These are phyloP conservation scores for Pangasius macronema DNA, from an alignment of 2,797 vertebrate genomes.

Conservation along the genomic window DNA sequence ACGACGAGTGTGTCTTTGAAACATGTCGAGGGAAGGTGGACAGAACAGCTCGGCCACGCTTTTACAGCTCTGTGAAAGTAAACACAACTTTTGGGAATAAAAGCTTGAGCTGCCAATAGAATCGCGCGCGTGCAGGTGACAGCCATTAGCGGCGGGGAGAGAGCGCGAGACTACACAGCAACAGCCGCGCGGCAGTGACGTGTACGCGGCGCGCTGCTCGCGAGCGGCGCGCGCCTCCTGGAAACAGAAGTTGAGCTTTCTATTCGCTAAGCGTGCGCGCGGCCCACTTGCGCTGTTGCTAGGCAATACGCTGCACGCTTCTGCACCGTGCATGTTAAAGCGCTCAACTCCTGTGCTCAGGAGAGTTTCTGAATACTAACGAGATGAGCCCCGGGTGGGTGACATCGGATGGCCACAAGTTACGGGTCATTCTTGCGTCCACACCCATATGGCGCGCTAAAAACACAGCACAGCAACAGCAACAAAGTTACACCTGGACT, in stretches of 20 bases:
- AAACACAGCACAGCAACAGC: background rate
- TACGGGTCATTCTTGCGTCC: conserved; percentile 37
- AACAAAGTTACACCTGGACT: conserved; percentile 17
- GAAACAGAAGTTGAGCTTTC: conserved; percentile 82
- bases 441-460: conserved; percentile 3
- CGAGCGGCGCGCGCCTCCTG: conserved; percentile 81
- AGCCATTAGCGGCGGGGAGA: conserved; percentile 65
- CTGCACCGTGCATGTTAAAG: conserved; percentile 63
- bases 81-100: conserved; percentile 56
- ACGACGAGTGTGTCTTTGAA: conserved; percentile 19
- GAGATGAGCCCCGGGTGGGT: conserved; percentile 48
- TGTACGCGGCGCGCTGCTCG: conserved; percentile 72
- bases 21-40: conserved; percentile 11
- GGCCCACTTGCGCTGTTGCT: conserved; percentile 81
- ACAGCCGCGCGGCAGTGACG: conserved; percentile 83
- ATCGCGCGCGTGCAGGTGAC: conserved; percentile 53
- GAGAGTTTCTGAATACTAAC: conserved; percentile 55
- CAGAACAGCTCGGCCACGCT: conserved; percentile 14
- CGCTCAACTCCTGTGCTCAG: conserved; percentile 39
- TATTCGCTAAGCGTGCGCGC: conserved; percentile 76
- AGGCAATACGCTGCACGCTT: conserved; percentile 75
- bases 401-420: conserved; percentile 39
- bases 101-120: conserved; percentile 56
- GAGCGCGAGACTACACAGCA: conserved; percentile 82
- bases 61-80: conserved; percentile 37